A percentile compares a stretch with the other conserved stretches of the same genome.
phyloP scores from a whole-genome alignment of 2,797 vertebrate genomes.

The Euthynnus affinis region DNA sequence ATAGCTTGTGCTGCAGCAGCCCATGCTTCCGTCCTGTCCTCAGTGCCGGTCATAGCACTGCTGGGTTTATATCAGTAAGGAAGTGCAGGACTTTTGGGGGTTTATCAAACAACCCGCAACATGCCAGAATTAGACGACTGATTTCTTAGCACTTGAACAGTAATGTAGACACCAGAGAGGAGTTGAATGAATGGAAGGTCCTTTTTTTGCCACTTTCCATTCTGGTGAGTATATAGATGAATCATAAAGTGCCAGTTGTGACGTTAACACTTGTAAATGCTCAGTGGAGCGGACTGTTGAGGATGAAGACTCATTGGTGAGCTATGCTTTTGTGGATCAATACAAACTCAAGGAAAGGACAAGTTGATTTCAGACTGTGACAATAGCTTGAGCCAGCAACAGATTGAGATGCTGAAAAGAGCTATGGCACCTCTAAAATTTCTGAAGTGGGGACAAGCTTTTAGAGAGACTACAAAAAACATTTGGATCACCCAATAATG shows the following conservation, averaged over 20 bases:
- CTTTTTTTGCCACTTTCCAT: constrained; percentile 35
- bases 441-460: constrained; percentile 53
- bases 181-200: background rate
- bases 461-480: constrained; percentile 57
- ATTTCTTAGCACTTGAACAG: constrained; percentile 39
- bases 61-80: constrained; percentile 31
- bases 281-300: constrained; percentile 56
- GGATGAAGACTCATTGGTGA: constrained; percentile 54
- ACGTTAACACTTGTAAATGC: constrained; percentile 71
- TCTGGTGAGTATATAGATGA: constrained; percentile 43
- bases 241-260: constrained; percentile 58
- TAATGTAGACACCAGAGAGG: constrained; percentile 15
- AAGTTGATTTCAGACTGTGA: constrained; percentile 73
- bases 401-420: constrained; percentile 61
- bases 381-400: constrained; percentile 55
- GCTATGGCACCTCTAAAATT: constrained; percentile 47
- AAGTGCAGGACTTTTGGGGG: constrained; percentile 26
- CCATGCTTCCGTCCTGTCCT: constrained; percentile 29
- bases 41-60: constrained; percentile 25
- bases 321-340: constrained; percentile 69
- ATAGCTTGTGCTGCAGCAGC: constrained; percentile 36
- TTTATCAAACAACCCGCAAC: constrained; percentile 33
- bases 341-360: constrained; percentile 71
- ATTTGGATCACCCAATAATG: constrained; percentile 62
- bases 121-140: constrained; percentile 26